Evolutionary conservation across 1,140 invertebrate species (phyloP), one percentile per base, ranked within the genome.

Genomic region (Adoxophyes honmai): DNA sequence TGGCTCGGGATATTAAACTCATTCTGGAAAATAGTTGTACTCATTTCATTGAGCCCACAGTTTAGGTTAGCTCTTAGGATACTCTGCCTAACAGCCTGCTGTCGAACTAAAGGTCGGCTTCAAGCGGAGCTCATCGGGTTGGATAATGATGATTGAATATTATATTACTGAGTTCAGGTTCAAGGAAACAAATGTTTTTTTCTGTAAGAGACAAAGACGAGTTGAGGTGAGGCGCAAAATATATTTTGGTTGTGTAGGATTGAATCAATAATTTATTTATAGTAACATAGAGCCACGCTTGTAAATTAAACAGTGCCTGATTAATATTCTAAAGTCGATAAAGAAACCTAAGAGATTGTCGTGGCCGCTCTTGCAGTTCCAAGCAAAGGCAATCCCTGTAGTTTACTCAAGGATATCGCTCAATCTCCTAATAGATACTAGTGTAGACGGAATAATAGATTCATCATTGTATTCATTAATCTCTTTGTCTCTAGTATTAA

Each of bases 1-100:
- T 99, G 98, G 98, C 89, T 98, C 59, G 98, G 96, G 3, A 93
- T 99, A 65, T 91, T 96, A 56, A 98, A 98, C 90, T 97, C 96
- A 42, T 97, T 97, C 76, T 98, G 96, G 95, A 99, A 98, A 89
- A 95, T 97, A 54, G 86, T 98, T 42, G 95, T 98, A 63, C 94
- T 98, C 73, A 91, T 97, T 55, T 92, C 93, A 34, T 90, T 98
- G 79, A 98, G 96, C 88, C 95, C 95, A 11, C 95, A 97, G 79
- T 99, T 98, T 89, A 92, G 97, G 52, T 91, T 96, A 44, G 95
- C 96, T 16, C 91, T 97, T 55, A 91, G 95, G 64, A 93, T 97
- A 66, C 93, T 98, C 69, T 98, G 96, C 88, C 90, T 96, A 82
- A 96, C 95, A n/a, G 91, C 96, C 61, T 97, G 95, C 86, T 98